phyloP scores from a whole-genome alignment of 2,113 vertebrate genomes.

The Gallinago paraguaiae region DNA sequence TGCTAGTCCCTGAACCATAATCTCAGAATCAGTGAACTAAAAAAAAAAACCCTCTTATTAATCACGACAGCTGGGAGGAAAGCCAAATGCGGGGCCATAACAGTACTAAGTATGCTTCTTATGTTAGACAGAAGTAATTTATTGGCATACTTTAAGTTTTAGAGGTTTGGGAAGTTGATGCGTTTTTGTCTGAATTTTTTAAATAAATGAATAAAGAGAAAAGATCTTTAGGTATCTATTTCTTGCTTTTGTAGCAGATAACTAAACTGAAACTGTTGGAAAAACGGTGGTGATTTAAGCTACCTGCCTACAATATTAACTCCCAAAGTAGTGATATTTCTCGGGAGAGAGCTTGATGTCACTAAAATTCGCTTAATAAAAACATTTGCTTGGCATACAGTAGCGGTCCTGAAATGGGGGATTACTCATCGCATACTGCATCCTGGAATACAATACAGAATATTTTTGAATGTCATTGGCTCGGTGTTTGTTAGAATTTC shows the following conservation, averaged over 20 bases:
- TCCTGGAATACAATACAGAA: not conserved
- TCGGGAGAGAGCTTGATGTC: not conserved
- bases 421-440: not conserved
- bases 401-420: not conserved
- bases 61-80: conserved; percentile 15
- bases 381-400: not conserved
- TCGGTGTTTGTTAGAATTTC: not conserved
- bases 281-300: not conserved
- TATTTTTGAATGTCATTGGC: not conserved
- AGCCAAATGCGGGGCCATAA: not conserved
- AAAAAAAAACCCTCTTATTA: not conserved
- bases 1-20: conserved; percentile 27
- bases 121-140: not conserved
- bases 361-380: not conserved
- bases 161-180: not conserved
- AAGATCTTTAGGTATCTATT: not conserved
- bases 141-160: not conserved
- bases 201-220: not conserved
- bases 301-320: not conserved
- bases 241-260: not conserved
- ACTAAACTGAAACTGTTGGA: not conserved
- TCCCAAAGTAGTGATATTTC: not conserved
- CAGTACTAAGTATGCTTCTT: not conserved
- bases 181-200: not conserved
- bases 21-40: not conserved